Conservation (phyloP, 2,797 vertebrate species). For the Salmo trutta region DNA sequence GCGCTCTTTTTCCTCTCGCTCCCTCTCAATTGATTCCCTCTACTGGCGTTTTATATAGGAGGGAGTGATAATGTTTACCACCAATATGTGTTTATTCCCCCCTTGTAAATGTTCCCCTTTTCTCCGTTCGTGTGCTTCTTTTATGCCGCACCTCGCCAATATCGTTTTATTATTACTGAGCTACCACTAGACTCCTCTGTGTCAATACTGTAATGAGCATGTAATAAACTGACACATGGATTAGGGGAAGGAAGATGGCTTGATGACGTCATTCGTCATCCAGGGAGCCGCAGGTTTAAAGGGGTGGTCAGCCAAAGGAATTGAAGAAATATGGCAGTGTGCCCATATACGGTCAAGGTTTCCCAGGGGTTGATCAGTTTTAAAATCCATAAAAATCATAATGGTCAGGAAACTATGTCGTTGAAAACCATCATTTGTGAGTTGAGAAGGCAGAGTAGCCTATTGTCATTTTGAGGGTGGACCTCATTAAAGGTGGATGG, state of each 20-base stretch:
- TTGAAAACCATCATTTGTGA: not conserved
- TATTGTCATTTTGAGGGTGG: not conserved
- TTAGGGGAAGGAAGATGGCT: constrained; percentile 77
- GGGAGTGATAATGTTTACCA: constrained; percentile 19
- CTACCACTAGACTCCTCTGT: constrained; percentile 39
- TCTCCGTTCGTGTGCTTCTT: constrained; percentile 32
- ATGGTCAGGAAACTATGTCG: not conserved
- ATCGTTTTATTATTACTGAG: constrained; percentile 42
- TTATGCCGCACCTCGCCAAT: constrained; percentile 53
- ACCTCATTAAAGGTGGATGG: constrained; percentile 34
- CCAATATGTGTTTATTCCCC: constrained; percentile 18
- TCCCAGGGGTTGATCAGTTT: not conserved
- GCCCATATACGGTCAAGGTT: not conserved
- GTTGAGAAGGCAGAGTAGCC: not conserved
- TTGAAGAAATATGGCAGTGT: constrained; percentile 1
- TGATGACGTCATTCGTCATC: constrained; percentile 79
- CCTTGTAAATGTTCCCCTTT: constrained; percentile 9
- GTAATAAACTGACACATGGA: constrained; percentile 75
- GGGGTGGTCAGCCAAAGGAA: constrained; percentile 53
- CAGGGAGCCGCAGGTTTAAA: constrained; percentile 72
- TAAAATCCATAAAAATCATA: not conserved
- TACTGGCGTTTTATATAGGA: constrained; percentile 58
- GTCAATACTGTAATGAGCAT: constrained; percentile 68
- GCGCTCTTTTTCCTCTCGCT: constrained; percentile 70
- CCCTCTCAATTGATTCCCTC: constrained; percentile 58